Base-by-base conservation (phyloP, 1,140 invertebrate species). In the Drosophila nebulosa region DNA sequence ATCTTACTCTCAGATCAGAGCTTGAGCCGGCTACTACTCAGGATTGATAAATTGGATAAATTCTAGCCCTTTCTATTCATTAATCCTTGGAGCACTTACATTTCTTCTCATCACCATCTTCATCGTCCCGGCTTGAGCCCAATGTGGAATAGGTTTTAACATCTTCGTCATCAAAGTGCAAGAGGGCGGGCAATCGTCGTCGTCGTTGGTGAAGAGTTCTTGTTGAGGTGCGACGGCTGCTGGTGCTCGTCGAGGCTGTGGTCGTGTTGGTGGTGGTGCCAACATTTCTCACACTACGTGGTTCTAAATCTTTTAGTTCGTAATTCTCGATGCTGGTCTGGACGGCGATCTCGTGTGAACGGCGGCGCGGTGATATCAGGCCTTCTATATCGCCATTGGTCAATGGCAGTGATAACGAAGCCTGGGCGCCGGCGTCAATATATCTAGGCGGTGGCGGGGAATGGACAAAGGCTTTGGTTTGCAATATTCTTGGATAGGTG, bases 251-350 rank as follows among this genome's bases (percentile, higher is more conserved):
- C 9, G 89, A 79, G 9, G 39, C 39, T 10, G 30, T 32, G 39
- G 67, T 56, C 30, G 30, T 32, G 39, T 65, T 56, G 4, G 83
- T 88, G 24, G 72, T 64, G 16, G 90, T 90, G 30, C 74, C 86
- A 30, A 71, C 90, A 74, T 89, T 75, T 39, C 69, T 64, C 3
- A 85, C 65, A 50, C 56, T 73, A 21, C 69, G 81, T n/a, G 39
- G 39, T 4, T 30, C 69, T 42, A 91, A 39, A n/a, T 84, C 78
- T 21, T 74, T 77, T 16, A 91, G 72, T 35, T 91, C 90, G 61
- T 78, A 90, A 4, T 75, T 69, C 46, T 91, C 90, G 46, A 90
- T 75, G 71, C 90, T 91, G 0, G 90, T 91, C 71, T 91, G 90
- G 2, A 91, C 86, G 18, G 90, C 90, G 14, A 91, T 90, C 74